Evolutionary conservation across 2,888 invertebrate species (phyloP).

Genomic region (Tholera decimalis): DNA sequence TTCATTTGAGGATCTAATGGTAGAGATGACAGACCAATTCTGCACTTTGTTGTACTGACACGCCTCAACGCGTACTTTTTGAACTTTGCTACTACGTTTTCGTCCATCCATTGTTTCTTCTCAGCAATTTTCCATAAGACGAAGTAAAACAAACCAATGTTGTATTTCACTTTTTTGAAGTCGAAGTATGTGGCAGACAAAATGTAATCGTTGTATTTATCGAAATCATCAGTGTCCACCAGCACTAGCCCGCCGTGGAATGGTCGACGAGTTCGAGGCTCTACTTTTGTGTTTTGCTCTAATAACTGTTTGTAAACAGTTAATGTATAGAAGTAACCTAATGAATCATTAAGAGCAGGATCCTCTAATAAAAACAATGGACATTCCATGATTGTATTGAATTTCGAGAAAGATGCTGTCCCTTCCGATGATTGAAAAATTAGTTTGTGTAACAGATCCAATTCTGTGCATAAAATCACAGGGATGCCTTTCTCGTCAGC

Average conservation of each 20-base stretch:
- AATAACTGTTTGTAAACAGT: constrained; percentile 73
- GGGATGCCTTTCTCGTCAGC: constrained; percentile 75
- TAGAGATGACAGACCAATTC: constrained; percentile 71
- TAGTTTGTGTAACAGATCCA: constrained; percentile 71
- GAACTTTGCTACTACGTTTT: constrained; percentile 71
- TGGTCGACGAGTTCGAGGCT: constrained; percentile 72
- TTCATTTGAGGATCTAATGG: constrained; percentile 70
- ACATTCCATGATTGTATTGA: constrained; percentile 71
- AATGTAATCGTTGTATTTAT: constrained; percentile 76
- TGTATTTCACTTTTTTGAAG: constrained; percentile 70
- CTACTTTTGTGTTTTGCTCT: constrained; percentile 58
- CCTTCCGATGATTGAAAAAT: constrained; percentile 8
- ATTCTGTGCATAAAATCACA: constrained; percentile 69
- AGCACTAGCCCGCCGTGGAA: constrained; percentile 75
- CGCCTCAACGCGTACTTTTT: constrained; percentile 72
- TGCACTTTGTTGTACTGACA: constrained; percentile 67
- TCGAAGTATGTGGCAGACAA: constrained; percentile 75
- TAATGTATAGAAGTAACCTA: constrained; percentile 75
- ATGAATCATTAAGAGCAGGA: constrained; percentile 69
- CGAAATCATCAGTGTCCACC: constrained; percentile 69
- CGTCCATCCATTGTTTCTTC: constrained; percentile 76
- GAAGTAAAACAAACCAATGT: constrained; percentile 73
- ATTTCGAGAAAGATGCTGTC: constrained; percentile 58
- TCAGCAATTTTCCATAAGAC: constrained; percentile 75
- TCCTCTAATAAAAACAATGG: constrained; percentile 72